These are phyloP conservation scores for Pandemis heparana DNA, from an alignment of 2,888 invertebrate genomes.

Conservation along the genomic window DNA sequence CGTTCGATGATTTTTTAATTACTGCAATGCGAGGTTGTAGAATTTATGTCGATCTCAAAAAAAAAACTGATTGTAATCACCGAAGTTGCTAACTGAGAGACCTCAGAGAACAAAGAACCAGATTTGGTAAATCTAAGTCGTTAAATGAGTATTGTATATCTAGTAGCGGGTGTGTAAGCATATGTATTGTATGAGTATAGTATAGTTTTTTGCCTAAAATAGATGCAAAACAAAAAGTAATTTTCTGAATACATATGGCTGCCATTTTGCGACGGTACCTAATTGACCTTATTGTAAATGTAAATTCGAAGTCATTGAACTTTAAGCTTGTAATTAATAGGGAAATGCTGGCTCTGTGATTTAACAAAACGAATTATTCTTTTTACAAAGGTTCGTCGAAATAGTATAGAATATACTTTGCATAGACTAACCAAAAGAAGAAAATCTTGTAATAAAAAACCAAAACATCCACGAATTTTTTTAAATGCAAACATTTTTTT, in stretches of 20 bases:
- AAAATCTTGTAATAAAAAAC: too few relatives aligned
- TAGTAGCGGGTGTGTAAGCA: too few relatives aligned
- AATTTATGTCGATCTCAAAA: too few relatives aligned
- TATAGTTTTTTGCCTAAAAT: neutral
- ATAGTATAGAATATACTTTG: neutral
- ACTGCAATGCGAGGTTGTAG: too few relatives aligned
- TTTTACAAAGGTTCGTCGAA: neutral
- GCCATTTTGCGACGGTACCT: conserved; percentile 16
- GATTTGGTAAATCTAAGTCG: neutral
- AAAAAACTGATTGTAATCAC: too few relatives aligned
- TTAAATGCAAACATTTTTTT: too few relatives aligned
- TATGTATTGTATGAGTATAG: too few relatives aligned
- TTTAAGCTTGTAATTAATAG: conserved; percentile 28
- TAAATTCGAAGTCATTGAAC: conserved; percentile 34
- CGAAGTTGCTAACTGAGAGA: too few relatives aligned
- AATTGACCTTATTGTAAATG: conserved; percentile 16
- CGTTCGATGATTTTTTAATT: too few relatives aligned
- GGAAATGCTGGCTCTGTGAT: conserved; percentile 1
- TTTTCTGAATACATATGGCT: neutral
- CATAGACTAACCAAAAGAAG: too few relatives aligned
- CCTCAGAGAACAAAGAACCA: neutral
- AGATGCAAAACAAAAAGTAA: neutral
- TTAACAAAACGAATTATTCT: neutral
- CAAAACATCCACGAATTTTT: too few relatives aligned
- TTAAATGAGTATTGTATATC: neutral